phyloP scores from a whole-genome alignment of 2,113 vertebrate genomes.

The Argyrosomus japonicus region DNA sequence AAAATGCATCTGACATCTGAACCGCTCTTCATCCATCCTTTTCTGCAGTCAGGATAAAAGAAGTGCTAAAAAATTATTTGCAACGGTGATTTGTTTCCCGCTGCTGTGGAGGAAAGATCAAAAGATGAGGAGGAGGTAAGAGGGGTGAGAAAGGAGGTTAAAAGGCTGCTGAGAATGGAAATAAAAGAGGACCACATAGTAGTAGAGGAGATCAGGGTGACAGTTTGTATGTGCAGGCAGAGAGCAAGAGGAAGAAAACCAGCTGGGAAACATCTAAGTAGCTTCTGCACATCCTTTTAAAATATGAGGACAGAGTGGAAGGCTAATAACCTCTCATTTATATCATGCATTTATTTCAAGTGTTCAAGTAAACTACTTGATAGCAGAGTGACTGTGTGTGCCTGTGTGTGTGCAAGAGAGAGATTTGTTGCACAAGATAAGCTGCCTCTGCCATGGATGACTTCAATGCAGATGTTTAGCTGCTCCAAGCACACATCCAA shows the following conservation, averaged over 20 bases:
- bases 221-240: conserved; percentile 32
- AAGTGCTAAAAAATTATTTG: conserved; percentile 40
- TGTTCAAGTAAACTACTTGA: conserved; percentile 54
- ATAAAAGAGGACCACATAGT: conserved; percentile 21
- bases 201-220: conserved; percentile 30
- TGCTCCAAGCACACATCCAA: conserved; percentile 37
- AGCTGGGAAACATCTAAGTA: conserved; percentile 49
- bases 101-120: conserved; percentile 20
- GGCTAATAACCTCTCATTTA: conserved; percentile 50
- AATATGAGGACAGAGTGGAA: conserved; percentile 40
- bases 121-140: conserved; percentile 30
- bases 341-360: conserved; percentile 46
- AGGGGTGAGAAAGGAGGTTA: conserved; percentile 43
- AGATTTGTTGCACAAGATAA: conserved; percentile 43
- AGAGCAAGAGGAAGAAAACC: conserved; percentile 25
- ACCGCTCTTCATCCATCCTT: conserved; percentile 28
- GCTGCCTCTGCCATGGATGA: conserved; percentile 55
- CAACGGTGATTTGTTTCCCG: conserved; percentile 42
- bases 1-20: conserved; percentile 33
- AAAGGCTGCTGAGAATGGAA: conserved; percentile 30
- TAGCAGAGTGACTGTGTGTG: conserved; percentile 16
- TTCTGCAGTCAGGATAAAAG: conserved; percentile 28
- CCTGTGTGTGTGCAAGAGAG: conserved; percentile 11
- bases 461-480: conserved; percentile 70
- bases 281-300: conserved; percentile 38